Evolutionary conservation across 37 sponge, comb jelly and placozoan species (phyloP), one percentile per base, ranked within the genome.

Genomic region (Dysidea cf. avara): DNA sequence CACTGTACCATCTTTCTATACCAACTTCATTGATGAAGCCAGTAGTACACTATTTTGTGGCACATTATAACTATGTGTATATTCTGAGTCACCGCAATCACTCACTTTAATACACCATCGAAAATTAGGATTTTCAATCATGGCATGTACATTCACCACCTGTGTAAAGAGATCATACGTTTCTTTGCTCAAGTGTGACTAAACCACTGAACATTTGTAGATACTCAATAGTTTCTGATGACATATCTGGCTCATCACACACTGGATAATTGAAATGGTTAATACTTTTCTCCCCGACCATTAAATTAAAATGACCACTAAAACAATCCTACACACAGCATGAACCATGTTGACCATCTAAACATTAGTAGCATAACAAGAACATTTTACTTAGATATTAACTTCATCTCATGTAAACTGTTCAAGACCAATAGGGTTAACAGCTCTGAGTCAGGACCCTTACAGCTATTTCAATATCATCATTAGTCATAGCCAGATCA

Each of bases 101-200:
- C 91, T 81, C 39, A 93, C 91, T 57, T 83, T 68, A 2, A 80
- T 62, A 87, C 95, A 87, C 93, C 94, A 96, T 26, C 84, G 48
- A 48, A 96, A 96, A 37, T 77, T 64, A 0, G 82, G 76, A 6
- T 87, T 79, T 49, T 81, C 73, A 6, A 63, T 53, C 32, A 96
- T 61, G 52, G 67, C 73, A 40, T 64, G 85, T 14, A 92, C 96
- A 14, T 38, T 72, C 34, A 94, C 46, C 48, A 92, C 92, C 71
- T 89, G 50, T 25, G 73, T 73, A 34, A 77, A 82, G 36, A 92
- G 43, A 24, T 84, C 32, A 49, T 83, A 88, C 7, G 3, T 9
- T 0, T 83, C 89, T 0, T 1, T 4, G 22, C n/a, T 30, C n/a
- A n/a, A n/a, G n/a, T n/a, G n/a, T n/a, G n/a, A n/a, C n/a, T n/a